Evolutionary conservation across 2,113 vertebrate genomes (phyloP).

Genomic region (Cyphomyrus plagiostoma): DNA sequence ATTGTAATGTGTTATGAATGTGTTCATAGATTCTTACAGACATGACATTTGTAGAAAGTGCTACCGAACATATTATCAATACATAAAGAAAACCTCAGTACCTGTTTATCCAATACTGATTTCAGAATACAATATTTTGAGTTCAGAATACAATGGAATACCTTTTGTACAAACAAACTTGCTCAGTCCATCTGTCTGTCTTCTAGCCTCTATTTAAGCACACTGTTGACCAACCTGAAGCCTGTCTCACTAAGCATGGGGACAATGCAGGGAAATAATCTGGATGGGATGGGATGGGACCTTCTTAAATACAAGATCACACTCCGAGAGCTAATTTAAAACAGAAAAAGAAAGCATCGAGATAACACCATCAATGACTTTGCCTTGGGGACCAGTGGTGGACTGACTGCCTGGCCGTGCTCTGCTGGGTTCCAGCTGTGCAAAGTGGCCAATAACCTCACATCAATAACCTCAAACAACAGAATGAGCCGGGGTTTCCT

Average conservation of each 20-base stretch:
- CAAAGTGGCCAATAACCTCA: not conserved
- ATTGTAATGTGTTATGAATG: not conserved
- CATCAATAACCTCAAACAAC: not conserved
- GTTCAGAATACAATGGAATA: not conserved
- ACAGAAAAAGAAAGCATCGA: not conserved
- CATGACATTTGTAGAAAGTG: not conserved
- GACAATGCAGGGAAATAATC: not conserved
- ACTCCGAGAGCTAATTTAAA: not conserved
- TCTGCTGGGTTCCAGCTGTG: not conserved
- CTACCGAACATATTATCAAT: not conserved
- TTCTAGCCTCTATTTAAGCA: not conserved
- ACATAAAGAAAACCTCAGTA: not conserved
- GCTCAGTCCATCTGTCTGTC: not conserved
- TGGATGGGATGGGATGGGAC: not conserved
- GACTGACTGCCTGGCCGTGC: not conserved
- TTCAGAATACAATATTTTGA: not conserved
- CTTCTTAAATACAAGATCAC: not conserved
- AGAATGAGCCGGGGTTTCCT: not conserved
- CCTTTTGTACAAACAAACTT: not conserved
- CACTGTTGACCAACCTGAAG: not conserved
- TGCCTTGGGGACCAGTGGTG: not conserved
- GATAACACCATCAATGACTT: not conserved
- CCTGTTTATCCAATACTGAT: not conserved
- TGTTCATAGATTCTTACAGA: not conserved
- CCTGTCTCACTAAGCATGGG: not conserved